Evolutionary conservation across 2,888 invertebrate species (phyloP).

Genomic region (Cenopis cana): DNA sequence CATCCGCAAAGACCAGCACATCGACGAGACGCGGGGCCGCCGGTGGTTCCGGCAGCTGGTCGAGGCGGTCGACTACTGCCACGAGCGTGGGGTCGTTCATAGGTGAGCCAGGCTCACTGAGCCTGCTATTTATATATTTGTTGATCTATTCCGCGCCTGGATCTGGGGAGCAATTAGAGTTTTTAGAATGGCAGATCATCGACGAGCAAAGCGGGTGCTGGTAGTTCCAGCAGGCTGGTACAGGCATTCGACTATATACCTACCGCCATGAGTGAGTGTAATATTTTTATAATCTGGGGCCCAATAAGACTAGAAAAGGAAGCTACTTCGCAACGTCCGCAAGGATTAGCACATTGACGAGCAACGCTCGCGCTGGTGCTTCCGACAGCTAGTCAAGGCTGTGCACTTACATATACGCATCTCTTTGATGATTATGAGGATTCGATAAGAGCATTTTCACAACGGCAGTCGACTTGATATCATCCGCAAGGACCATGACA

Average conservation of each 20-base stretch:
- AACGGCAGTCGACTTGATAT: conserved; percentile 92
- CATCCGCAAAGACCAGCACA: conserved; percentile 89
- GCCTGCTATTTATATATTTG: conserved; percentile 28
- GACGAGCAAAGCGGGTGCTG: conserved; percentile 87
- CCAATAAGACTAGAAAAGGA: too few species aligned
- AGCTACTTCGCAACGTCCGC: too few species aligned
- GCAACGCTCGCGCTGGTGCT: too few species aligned
- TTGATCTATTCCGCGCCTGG: too few species aligned
- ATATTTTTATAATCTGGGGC: too few species aligned
- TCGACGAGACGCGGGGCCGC: conserved; percentile 88
- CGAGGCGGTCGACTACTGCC: conserved; percentile 91
- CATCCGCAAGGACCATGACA: conserved; percentile 89
- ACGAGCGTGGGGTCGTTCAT: conserved; percentile 91
- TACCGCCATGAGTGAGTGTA: too few species aligned
- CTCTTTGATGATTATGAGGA: too few species aligned
- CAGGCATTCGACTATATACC: too few species aligned
- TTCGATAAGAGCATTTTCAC: neutral
- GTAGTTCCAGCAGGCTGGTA: conserved; percentile 85
- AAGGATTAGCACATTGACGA: too few species aligned
- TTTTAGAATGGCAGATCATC: conserved; percentile 89
- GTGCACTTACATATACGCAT: too few species aligned
- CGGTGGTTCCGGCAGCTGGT: conserved; percentile 90
- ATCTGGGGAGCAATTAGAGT: neutral
- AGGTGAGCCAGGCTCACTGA: too few species aligned
- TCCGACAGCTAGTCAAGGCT: too few species aligned